Evolutionary conservation across 2,113 vertebrate genomes (phyloP).

Genomic region (Conger conger): DNA sequence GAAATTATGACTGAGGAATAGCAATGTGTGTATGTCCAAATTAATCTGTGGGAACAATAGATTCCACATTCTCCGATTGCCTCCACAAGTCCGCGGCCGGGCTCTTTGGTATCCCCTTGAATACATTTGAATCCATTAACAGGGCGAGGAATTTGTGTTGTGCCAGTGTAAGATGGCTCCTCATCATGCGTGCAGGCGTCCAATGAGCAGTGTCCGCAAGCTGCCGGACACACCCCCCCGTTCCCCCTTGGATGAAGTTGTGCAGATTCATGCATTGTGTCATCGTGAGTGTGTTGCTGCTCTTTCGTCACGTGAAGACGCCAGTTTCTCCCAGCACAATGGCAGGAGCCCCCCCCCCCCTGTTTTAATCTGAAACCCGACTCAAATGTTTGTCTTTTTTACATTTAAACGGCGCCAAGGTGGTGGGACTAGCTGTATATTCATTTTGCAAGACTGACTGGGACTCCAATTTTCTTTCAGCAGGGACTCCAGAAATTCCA

Average conservation of each 20-base stretch:
- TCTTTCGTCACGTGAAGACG: slow-evolving; percentile 3
- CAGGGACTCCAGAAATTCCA: slow-evolving; percentile 1
- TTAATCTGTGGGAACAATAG: background rate
- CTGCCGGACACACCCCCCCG: background rate
- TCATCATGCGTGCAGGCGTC: background rate
- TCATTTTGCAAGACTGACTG: background rate
- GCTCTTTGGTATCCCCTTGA: background rate
- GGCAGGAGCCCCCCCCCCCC: slow-evolving; percentile 11
- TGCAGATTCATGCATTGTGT: background rate
- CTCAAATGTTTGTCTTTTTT: slow-evolving; percentile 3
- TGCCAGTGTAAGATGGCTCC: background rate
- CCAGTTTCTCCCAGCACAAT: background rate
- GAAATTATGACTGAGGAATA: background rate
- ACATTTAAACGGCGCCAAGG: background rate
- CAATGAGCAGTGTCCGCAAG: slow-evolving; percentile 12
- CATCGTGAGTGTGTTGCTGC: background rate
- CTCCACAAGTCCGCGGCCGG: background rate
- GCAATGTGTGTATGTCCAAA: background rate
- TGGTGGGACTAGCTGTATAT: background rate
- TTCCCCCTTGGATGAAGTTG: slow-evolving; percentile 4
- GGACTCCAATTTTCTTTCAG: background rate
- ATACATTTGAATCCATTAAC: slow-evolving; percentile 31
- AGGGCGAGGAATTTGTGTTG: slow-evolving; percentile 10
- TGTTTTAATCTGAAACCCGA: slow-evolving; percentile 3
- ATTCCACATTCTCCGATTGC: background rate